Conservation (phyloP, 2,797 vertebrate genomes). For the Harpagifer antarcticus region DNA sequence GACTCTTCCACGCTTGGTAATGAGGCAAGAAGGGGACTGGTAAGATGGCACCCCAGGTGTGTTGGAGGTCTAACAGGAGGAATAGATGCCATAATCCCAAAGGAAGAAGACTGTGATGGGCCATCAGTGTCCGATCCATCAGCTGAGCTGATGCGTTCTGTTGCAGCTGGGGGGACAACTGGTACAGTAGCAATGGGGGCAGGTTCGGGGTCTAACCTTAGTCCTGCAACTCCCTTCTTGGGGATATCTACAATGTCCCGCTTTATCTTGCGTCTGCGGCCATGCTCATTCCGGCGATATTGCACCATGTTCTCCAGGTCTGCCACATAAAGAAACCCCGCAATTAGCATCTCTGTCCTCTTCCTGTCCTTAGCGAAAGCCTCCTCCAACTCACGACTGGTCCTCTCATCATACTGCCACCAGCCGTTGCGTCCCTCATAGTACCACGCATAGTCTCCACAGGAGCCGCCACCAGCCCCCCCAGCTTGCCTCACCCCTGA, state of each 20-base stretch:
- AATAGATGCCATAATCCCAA: slow-evolving; percentile 74
- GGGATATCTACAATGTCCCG: slow-evolving; percentile 94
- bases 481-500: slow-evolving; percentile 86
- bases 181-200: slow-evolving; percentile 25
- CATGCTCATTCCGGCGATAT: slow-evolving; percentile 95
- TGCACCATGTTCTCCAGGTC: slow-evolving; percentile 99
- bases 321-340: slow-evolving; percentile 95
- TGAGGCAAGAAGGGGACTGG: slow-evolving; percentile 83
- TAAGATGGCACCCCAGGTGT: slow-evolving; percentile 85
- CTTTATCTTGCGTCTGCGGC: slow-evolving; percentile 95
- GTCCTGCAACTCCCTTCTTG: slow-evolving; percentile 97
- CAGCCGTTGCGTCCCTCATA: slow-evolving; percentile 98
- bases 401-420: slow-evolving; percentile 99
- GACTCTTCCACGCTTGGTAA: slow-evolving; percentile 87
- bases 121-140: slow-evolving; percentile 88
- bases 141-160: slow-evolving; percentile 88
- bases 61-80: slow-evolving; percentile 86
- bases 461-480: slow-evolving; percentile 63
- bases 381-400: slow-evolving; percentile 95
- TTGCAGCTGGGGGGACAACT: slow-evolving; percentile 15
- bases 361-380: slow-evolving; percentile 94
- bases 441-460: slow-evolving; percentile 91
- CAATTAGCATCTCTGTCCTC: slow-evolving; percentile 97
- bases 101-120: slow-evolving; percentile 72
- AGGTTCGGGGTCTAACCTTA: slow-evolving; percentile 87